These are phyloP conservation scores for Furnarius figulus DNA, from an alignment of 2,113 vertebrate genomes.

Conservation along the genomic window DNA sequence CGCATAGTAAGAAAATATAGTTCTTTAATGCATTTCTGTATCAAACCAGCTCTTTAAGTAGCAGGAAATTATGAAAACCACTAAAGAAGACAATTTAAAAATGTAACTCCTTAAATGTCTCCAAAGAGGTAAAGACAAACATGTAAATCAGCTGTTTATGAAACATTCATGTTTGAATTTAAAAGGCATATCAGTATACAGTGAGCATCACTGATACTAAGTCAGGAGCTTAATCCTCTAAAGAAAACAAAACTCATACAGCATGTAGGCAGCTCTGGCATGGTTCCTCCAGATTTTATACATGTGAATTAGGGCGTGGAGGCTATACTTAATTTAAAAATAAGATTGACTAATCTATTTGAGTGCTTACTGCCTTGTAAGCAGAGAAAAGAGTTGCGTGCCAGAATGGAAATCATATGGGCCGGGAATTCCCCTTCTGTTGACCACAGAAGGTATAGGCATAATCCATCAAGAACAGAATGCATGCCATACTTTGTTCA, in stretches of 20 bases:
- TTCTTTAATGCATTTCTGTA: neutral
- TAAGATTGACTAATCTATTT: conserved; percentile 74
- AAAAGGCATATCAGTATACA: conserved; percentile 58
- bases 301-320: conserved; percentile 16
- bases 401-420: conserved; percentile 84
- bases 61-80: conserved; percentile 38
- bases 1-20: neutral
- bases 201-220: conserved; percentile 43
- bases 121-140: conserved; percentile 63
- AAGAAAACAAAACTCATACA: conserved; percentile 20
- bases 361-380: conserved; percentile 73
- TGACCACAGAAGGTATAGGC: conserved; percentile 83
- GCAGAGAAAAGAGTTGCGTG: conserved; percentile 58
- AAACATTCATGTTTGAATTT: conserved; percentile 62
- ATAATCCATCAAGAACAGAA: conserved; percentile 84
- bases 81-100: conserved; percentile 51
- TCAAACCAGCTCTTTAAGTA: neutral
- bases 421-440: conserved; percentile 83
- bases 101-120: conserved; percentile 49
- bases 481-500: conserved; percentile 80
- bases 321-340: conserved; percentile 63
- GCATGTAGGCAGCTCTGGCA: conserved; percentile 49
- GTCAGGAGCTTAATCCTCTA: conserved; percentile 58
- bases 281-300: conserved; percentile 24
- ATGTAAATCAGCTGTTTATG: conserved; percentile 66